Base-by-base conservation (phyloP, 1,140 invertebrate genomes). In the Teleogryllus occipitalis region DNA sequence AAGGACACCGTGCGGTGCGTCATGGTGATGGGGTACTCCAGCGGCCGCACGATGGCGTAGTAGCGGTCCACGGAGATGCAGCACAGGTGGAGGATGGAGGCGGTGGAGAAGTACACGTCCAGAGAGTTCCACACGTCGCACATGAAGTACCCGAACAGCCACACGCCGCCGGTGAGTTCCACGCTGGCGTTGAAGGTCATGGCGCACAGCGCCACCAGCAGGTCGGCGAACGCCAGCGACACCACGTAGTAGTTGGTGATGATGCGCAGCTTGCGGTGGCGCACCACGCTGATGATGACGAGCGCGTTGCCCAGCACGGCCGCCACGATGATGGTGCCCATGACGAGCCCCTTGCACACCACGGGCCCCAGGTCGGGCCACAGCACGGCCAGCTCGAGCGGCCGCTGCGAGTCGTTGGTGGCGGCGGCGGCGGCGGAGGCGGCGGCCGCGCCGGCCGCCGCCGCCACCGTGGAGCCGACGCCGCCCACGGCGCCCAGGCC, bases 181-280 rank as follows among this genome's bases (percentile, higher is more conserved):
- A 95, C 91, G 83, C 93, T 94, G 27, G 96, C 95, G 87, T 97
- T 98, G 87, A 98, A 98, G n/a, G 94, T 96, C 97, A 96, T 97
- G 47, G 95, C 95, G 83, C 96, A 94, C 27, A 97, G 87, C 7
- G 96, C 96, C 10, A 98, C 97, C 27, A 97, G 87, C 85, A 97
- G 92, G 85, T 98, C 97, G 8, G 97, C 96, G 82, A 96, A 92
- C 0, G 97, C 95, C 27, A 98, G 87, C 49, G 95, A 97, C 47
- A 98, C 96, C 78, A 98, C 96, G 87, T 98, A 98, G 84, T 96
- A 96, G 87, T 98, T 98, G 54, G 96, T 98, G 81, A 96, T 94
- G 78, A 96, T 93, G 7, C 95, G 89, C 75, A 96, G 10, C 18
- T 65, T 82, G 54, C 91, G 87, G 81, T 93, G 92, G 10, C 91